Evolutionary conservation across 2,797 vertebrate genomes (phyloP), one percentile per base, ranked within the genome.

Genomic region (Lacerta viridis): DNA sequence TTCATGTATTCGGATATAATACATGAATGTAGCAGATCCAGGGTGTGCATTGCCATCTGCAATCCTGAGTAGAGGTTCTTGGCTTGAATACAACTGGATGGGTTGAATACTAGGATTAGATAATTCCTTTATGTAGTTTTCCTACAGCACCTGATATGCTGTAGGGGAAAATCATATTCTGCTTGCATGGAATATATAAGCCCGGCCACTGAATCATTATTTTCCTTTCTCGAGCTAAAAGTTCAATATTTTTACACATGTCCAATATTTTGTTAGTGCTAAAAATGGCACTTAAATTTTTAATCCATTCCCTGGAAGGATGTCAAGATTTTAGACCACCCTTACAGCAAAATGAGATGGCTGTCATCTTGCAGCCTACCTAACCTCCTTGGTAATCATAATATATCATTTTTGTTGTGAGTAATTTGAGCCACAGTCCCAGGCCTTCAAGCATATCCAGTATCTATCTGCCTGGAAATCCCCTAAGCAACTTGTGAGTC

Each of bases 391-490:
- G 80, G 93, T 92, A 91, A 92, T 89, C 89, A 91, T 88, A 94
- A 94, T 69, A 91, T 82, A 94, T 92, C 87, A 59, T 89, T 94
- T 90, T 85, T 90, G 17, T 89, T 95, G 87, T 88, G 80, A 86
- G 84, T 91, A 95, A 96, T 93, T 94, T 90, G 93, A 93, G 93
- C 90, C 92, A 91, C 66, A 87, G 86, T 94, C 84, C 59, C 80
- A 85, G 91, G 81, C 27, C 83, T 87, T 91, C 91, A 87, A 90
- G 88, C 64, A 46, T 75, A 93, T 72, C 41, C 87, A 91, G 89
- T 64, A 90, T 0, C 0, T 89, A 85, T 88, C 80, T 88, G 91
- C 77, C 80, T 93, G 93, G 85, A 94, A 83, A 3, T 89, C 89
- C 88, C 90, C 87, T 89, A 80, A 94, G 85, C 72, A 90, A 72